Percentiles rank a stretch among this genome's conserved stretches.
Evolutionary conservation across 2,113 vertebrate genomes (phyloP).

Genomic region (Lota lota): DNA sequence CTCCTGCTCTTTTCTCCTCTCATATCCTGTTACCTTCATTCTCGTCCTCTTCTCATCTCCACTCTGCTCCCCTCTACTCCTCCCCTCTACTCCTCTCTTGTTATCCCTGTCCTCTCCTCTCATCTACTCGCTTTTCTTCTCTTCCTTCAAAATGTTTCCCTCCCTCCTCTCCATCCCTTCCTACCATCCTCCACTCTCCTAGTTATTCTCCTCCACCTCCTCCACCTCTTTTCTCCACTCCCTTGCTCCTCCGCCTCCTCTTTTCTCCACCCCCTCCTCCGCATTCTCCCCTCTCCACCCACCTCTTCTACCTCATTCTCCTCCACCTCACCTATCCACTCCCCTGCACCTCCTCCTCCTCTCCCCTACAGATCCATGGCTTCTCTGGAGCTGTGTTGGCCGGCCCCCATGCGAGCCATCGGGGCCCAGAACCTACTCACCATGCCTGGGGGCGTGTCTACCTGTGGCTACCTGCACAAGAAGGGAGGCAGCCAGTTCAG

Average conservation of each 20-base stretch:
- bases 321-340: not conserved
- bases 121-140: not conserved
- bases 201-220: too few species aligned
- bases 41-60: not conserved
- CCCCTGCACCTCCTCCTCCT: not conserved
- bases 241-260: too few species aligned
- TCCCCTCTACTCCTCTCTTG: not conserved
- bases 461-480: constrained; percentile 92
- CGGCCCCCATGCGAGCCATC: constrained; percentile 93
- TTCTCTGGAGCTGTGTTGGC: constrained; percentile 82
- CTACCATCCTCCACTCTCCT: too few species aligned
- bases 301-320: too few species aligned
- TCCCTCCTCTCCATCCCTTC: too few species aligned
- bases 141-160: too few species aligned
- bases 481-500: constrained; percentile 97
- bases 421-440: constrained; percentile 96
- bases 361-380: constrained; percentile 81
- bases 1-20: not conserved
- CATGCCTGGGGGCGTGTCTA: constrained; percentile 91
- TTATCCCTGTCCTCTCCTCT: not conserved
- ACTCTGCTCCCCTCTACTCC: not conserved
- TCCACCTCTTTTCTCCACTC: too few species aligned
- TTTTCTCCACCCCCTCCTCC: too few species aligned
- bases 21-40: not conserved
- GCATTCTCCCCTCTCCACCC: too few species aligned